Base-by-base conservation (phyloP, 1,140 invertebrate species). In the Drosophila micromelanica region DNA sequence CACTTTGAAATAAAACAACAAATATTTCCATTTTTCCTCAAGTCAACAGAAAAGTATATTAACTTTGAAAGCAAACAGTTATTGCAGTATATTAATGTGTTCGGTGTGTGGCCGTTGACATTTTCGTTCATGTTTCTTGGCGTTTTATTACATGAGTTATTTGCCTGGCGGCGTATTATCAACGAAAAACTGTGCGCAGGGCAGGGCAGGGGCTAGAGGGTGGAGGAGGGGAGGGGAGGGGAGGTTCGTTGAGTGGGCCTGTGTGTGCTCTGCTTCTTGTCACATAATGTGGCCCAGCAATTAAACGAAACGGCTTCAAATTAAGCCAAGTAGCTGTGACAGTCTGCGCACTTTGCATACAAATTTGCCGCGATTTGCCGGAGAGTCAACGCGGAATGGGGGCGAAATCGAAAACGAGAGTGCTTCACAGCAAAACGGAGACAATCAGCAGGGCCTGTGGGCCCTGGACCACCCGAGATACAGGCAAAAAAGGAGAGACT, bases 281-380 rank as follows among this genome's bases (percentile, higher is more conserved):
- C 82, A 87, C 82, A 87, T 87, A 87, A 87, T 87, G 84, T 87
- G 84, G 82, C 79, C 68, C 82, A 87, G 78, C 82, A 87, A 87
- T 87, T 87, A 87, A 87, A 87, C 64, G 79, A 79, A 87, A 87
- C 84, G 84, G 78, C 78, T 77, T 76, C 59, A 67, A 81, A 89
- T 89, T 73, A 89, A 87, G 84, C 84, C 82, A 86, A 78, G 75
- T 78, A 78, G 75, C 75, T 75, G 64, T 65, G 60, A 79, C 72
- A 40, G 55, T 49, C 55, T 20, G 63, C 82, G 75, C 71, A 86
- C 82, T 87, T 87, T 87, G 82, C 82, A 87, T 87, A 87, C 82
- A 63, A 87, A 87, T 76, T 87, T 69, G 78, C 75, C 46, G 37
- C 54, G 80, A 77, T 71, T 80, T 69, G 23, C 45, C 30, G 56